phyloP scores from a whole-genome alignment of 2,113 vertebrate genomes.

The Morone saxatilis region DNA sequence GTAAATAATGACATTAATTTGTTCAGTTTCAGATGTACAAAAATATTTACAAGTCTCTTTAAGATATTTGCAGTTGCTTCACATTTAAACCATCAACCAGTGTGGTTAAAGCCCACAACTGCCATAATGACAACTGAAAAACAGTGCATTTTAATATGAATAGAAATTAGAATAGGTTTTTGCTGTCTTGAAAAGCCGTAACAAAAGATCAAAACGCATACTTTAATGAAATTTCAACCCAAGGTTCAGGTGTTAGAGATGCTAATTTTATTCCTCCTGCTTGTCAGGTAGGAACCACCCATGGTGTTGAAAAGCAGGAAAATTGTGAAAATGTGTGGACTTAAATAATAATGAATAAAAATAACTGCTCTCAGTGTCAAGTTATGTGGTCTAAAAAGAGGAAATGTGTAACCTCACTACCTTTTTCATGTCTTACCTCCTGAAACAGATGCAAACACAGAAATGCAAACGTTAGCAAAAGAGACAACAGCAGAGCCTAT shows the following conservation, averaged over 20 bases:
- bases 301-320: slow-evolving; percentile 4
- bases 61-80: background rate
- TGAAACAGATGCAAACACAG: background rate
- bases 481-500: too few species aligned
- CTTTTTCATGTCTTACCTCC: background rate
- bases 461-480: background rate
- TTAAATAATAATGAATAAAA: slow-evolving; percentile 22
- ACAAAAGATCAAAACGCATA: background rate
- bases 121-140: background rate
- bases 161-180: background rate
- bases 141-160: background rate
- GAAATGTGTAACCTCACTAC: background rate
- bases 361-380: background rate
- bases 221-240: background rate
- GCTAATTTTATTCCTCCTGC: background rate
- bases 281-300: slow-evolving; percentile 2
- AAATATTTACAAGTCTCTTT: background rate
- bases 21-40: background rate
- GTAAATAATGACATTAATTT: background rate
- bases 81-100: background rate
- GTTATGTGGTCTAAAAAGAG: slow-evolving; percentile 11
- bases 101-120: background rate
- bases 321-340: slow-evolving; percentile 1
- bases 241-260: background rate
- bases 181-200: background rate